Conservation (phyloP, 2,888 invertebrate genomes). For the Eristalinus sepulchralis region DNA sequence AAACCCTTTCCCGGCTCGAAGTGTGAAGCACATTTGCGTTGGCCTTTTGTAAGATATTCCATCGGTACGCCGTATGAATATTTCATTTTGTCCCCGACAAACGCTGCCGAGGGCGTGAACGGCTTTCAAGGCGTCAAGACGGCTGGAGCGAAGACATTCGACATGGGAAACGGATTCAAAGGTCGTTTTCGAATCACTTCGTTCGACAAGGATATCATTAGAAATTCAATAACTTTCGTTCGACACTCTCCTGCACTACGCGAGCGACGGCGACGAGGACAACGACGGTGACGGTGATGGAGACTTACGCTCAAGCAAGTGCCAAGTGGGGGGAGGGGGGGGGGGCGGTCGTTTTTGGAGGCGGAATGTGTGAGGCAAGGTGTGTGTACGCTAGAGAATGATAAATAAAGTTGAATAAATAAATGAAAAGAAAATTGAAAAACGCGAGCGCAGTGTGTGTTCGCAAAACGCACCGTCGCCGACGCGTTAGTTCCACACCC, state of each 20-base stretch:
- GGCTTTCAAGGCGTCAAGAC: neutral
- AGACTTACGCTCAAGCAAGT: neutral
- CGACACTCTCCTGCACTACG: slow-evolving; percentile 44
- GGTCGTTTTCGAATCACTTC: slow-evolving; percentile 63
- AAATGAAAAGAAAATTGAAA: slow-evolving; percentile 67
- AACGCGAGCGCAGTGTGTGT: slow-evolving; percentile 28
- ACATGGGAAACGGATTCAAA: too few relatives aligned
- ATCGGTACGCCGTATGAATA: slow-evolving; percentile 65
- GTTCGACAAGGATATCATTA: slow-evolving; percentile 68
- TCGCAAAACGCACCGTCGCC: neutral
- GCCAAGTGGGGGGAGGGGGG: neutral
- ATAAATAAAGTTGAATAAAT: slow-evolving; percentile 67
- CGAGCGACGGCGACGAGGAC: neutral
- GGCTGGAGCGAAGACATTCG: neutral
- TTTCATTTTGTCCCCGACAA: slow-evolving; percentile 52
- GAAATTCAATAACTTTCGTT: slow-evolving; percentile 70
- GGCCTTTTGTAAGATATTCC: slow-evolving; percentile 57
- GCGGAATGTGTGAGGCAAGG: neutral
- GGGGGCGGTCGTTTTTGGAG: neutral
- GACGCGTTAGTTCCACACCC: neutral
- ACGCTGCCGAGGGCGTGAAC: neutral
- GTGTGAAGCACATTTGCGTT: slow-evolving; percentile 20
- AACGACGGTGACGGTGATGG: neutral
- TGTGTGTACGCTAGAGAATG: slow-evolving; percentile 38
- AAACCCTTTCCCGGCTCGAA: slow-evolving; percentile 41